phyloP scores from a whole-genome alignment of 2,113 vertebrate species.

The Ranitomeya imitator region DNA sequence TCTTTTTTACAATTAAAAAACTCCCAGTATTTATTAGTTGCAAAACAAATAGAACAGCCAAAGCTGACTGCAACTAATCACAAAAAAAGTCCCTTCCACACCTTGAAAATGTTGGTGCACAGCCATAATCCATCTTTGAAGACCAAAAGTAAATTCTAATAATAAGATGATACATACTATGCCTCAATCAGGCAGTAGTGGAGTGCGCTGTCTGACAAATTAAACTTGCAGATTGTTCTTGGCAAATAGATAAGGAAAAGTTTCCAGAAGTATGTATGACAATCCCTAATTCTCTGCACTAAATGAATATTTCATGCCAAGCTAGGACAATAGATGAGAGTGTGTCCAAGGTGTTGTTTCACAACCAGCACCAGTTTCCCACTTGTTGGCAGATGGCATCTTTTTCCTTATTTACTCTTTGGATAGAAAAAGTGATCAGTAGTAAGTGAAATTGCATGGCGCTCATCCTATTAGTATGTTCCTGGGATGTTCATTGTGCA shows the following conservation, averaged over 20 bases:
- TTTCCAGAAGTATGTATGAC: background rate
- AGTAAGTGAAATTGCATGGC: background rate
- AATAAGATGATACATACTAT: background rate
- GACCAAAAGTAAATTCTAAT: background rate
- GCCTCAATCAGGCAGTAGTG: background rate
- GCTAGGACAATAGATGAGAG: background rate
- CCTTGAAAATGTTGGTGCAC: background rate
- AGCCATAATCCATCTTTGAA: background rate
- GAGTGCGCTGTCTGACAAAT: background rate
- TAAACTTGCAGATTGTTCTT: background rate
- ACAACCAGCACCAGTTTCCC: background rate
- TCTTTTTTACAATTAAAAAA: no score
- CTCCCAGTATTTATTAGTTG: no score
- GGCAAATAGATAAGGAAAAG: background rate
- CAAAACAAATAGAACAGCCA: background rate
- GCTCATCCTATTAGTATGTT: background rate
- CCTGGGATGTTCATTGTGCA: background rate
- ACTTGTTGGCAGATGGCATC: background rate
- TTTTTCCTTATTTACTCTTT: slow-evolving; percentile 26
- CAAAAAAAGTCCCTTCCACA: background rate
- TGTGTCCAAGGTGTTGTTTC: background rate
- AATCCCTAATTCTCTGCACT: background rate
- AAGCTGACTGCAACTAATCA: background rate
- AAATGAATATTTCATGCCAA: slow-evolving; percentile 15
- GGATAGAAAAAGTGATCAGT: background rate